Evolutionary conservation across 2,888 invertebrate species (phyloP), one percentile per base, ranked within the genome.

Genomic region (Tetropium fuscum): DNA sequence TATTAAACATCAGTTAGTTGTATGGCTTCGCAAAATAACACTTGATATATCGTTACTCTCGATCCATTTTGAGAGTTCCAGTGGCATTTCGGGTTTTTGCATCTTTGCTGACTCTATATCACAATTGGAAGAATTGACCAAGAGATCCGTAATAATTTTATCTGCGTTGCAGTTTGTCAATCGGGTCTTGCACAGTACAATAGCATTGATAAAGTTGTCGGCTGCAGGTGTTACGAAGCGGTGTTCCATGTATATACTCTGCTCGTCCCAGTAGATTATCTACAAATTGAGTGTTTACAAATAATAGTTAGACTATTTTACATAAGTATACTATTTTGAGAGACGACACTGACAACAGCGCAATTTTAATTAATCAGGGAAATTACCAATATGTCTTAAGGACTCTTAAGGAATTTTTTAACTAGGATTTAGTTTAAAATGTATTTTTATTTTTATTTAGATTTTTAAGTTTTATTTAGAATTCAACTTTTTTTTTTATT

Each of bases 241-340:
- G 78, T 95, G 95, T 78, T 94, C 93, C 84, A 95, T 87, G 77
- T 91, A 95, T 53, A 95, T 85, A 18, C 90, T 89, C 69, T 89
- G 87, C 2, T 90, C 88, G 77, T 95, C 94, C 95, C 95, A 95
- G 77, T 91, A 93, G 51, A 93, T 85, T 47, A 95, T 87, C 92
- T 93, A 81, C 30, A 79, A 78, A 16, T 34, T n/a, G n/a, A n/a
- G n/a, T n/a, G n/a, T n/a, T n/a, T n/a, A n/a, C n/a, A n/a, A n/a
- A n/a, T n/a, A n/a, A n/a, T n/a, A n/a, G n/a, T n/a, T n/a, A n/a
- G n/a, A 60, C 25, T 30, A 15, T 27, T 13, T 27, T 13, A 34
- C 11, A 11, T 11, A 51, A 20, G 10, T 15, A n/a, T n/a, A n/a
- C n/a, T n/a, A n/a, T n/a, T n/a, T n/a, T n/a, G n/a, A n/a, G n/a